A percentile compares a stretch with the other conserved stretches of the same genome.
Conservation (phyloP, 2,797 vertebrate genomes). For the Melanotaenia boesemani region DNA sequence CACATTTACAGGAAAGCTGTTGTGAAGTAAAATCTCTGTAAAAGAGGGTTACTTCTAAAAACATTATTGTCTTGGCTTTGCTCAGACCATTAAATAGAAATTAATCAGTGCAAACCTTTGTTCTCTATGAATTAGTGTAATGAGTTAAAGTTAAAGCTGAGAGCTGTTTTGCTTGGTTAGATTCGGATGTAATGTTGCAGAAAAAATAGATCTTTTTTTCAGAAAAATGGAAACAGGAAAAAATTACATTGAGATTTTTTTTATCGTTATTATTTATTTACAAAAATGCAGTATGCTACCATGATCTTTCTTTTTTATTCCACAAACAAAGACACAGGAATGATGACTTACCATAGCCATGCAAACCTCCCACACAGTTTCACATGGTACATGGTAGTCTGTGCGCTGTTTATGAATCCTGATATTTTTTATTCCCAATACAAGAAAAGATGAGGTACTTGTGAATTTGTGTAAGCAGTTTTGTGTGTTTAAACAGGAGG, state of each 20-base stretch:
- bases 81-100: background rate
- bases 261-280: background rate
- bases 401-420: conserved; percentile 39
- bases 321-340: conserved; percentile 12
- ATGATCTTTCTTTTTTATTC: background rate
- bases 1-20: background rate
- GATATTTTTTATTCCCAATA: conserved; percentile 28
- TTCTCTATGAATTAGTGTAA: background rate
- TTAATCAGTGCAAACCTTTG: background rate
- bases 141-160: conserved; percentile 1
- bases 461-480: background rate
- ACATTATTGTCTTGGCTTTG: background rate
- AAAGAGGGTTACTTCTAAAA: background rate
- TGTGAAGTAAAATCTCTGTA: background rate
- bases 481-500: background rate
- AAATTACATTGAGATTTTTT: no score
- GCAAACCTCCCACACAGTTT: conserved; percentile 26
- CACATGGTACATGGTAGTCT: conserved; percentile 24
- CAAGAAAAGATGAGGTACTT: conserved; percentile 14
- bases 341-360: conserved; percentile 30
- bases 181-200: background rate
- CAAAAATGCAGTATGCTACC: conserved; percentile 4
- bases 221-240: no score
- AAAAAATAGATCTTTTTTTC: no score
- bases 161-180: background rate